Evolutionary conservation across 1,140 invertebrate species (phyloP).

Genomic region (Acromyrmex charruanus): DNA sequence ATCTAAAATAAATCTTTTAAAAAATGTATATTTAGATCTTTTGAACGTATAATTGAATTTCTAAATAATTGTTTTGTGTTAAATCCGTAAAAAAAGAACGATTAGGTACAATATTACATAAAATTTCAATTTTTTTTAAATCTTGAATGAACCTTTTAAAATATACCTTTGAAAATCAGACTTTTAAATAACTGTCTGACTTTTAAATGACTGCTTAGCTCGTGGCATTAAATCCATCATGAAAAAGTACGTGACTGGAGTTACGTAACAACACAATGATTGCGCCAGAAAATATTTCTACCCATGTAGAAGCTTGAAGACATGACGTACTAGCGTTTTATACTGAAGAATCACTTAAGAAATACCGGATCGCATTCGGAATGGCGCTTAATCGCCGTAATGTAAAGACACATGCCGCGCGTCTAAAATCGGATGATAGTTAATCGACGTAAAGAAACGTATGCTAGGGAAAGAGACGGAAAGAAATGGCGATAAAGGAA

Average conservation of each 20-base stretch:
- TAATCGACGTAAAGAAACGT: background rate
- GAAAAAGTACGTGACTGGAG: background rate
- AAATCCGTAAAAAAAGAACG: background rate
- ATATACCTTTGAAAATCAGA: background rate
- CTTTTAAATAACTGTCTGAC: background rate
- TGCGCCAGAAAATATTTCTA: conserved; percentile 4
- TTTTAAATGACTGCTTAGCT: background rate
- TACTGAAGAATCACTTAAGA: conserved; percentile 17
- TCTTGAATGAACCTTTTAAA: background rate
- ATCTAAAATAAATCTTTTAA: background rate
- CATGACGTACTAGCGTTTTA: background rate
- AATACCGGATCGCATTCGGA: background rate
- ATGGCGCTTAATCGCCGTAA: background rate
- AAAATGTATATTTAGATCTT: conserved; percentile 8
- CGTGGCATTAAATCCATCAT: background rate
- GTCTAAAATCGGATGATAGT: conserved; percentile 2
- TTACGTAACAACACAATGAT: background rate
- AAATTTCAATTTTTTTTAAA: background rate
- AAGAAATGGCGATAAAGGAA: conserved; percentile 67
- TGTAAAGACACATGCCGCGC: background rate
- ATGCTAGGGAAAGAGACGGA: conserved; percentile 27
- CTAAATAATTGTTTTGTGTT: too few species aligned
- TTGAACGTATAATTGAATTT: background rate
- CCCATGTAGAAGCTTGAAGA: background rate
- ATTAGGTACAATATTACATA: background rate